Evolutionary conservation across 2,888 invertebrate genomes (phyloP).

Genomic region (Apodemia duryi): DNA sequence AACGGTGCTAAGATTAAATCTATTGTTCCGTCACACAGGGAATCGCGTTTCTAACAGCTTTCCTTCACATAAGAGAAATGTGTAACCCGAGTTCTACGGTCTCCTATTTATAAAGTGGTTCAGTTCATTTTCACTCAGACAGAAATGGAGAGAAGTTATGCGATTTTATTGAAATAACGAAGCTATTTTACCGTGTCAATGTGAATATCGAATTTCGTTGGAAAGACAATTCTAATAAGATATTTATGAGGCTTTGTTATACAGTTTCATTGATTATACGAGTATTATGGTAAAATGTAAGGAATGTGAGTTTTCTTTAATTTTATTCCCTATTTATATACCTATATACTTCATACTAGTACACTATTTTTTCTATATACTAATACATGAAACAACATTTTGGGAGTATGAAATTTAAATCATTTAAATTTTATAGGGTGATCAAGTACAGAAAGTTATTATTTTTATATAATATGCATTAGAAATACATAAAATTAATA

Average conservation of each 20-base stretch:
- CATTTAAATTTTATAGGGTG: too few species aligned
- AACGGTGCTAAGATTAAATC: slow-evolving; percentile 62
- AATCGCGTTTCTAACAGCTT: slow-evolving; percentile 66
- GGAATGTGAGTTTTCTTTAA: too few species aligned
- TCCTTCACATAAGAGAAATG: slow-evolving; percentile 53
- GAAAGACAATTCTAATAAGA: not conserved
- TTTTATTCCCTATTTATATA: too few species aligned
- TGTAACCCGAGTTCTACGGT: slow-evolving; percentile 56
- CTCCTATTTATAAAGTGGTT: slow-evolving; percentile 59
- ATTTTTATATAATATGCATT: too few species aligned
- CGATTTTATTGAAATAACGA: slow-evolving; percentile 40
- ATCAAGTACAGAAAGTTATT: too few species aligned
- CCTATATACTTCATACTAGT: too few species aligned
- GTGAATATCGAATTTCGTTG: slow-evolving; percentile 9
- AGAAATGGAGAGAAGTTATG: slow-evolving; percentile 54
- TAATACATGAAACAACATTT: too few species aligned
- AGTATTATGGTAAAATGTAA: not conserved
- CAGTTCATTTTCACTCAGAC: slow-evolving; percentile 53
- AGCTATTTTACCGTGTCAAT: not conserved
- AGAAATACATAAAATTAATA: too few species aligned
- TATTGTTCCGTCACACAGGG: slow-evolving; percentile 66
- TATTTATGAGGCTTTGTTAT: slow-evolving; percentile 1
- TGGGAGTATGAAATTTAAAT: too few species aligned
- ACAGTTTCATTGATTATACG: not conserved
- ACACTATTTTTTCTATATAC: too few species aligned